Evolutionary conservation across 2,113 vertebrate genomes (phyloP).

Genomic region (Osmerus eperlanus): DNA sequence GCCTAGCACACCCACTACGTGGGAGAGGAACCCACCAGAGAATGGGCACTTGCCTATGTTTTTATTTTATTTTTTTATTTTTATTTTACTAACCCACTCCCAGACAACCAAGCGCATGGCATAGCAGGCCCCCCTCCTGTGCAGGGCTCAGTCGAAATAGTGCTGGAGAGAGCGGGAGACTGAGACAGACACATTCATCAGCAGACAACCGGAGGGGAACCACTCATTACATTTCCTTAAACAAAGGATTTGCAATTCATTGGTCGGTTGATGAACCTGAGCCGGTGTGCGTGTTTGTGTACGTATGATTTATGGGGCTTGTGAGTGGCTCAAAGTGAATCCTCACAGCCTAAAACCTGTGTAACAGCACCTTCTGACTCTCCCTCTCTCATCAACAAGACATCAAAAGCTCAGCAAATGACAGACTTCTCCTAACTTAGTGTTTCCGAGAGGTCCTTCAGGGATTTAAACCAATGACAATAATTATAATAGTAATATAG

Average conservation of each 20-base stretch:
- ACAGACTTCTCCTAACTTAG: neutral
- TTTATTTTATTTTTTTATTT: too few relatives aligned
- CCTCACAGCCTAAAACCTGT: too few relatives aligned
- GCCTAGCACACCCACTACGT: conserved; percentile 2
- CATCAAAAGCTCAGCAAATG: neutral
- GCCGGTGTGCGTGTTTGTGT: neutral
- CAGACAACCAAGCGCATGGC: conserved; percentile 17
- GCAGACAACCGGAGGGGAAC: conserved; percentile 5
- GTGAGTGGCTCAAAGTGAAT: too few relatives aligned
- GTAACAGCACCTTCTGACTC: neutral
- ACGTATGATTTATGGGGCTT: too few relatives aligned
- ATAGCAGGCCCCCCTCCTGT: conserved; percentile 24
- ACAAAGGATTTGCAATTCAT: conserved; percentile 11
- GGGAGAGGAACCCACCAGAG: conserved; percentile 50
- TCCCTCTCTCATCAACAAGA: neutral
- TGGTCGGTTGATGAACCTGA: neutral
- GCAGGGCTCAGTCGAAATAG: neutral
- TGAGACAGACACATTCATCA: conserved; percentile 12
- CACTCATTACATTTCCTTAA: neutral
- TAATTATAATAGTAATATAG: too few relatives aligned
- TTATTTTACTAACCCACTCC: conserved; percentile 12
- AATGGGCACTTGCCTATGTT: conserved; percentile 42
- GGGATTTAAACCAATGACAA: neutral
- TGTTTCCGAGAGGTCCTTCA: neutral
- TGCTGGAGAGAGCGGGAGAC: neutral